Base-by-base conservation (phyloP, 2,888 invertebrate genomes). In the Hypercompe scribonia region DNA sequence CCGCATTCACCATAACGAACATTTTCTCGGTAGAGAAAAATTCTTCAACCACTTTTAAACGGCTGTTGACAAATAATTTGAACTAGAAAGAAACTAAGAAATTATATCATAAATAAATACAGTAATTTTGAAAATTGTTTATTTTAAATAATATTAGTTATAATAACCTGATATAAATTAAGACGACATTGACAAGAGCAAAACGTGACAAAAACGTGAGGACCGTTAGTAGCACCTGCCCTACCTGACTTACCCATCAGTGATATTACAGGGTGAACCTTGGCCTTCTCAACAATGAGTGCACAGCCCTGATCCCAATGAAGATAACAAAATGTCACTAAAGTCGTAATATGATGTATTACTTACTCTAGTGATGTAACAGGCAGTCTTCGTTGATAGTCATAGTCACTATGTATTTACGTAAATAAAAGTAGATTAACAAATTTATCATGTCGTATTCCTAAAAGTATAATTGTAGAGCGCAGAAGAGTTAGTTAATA, bases 181-280 rank as follows among this genome's bases (percentile, higher is more conserved):
- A 54, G 24, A 54, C n/a, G n/a, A n/a, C n/a, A n/a, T n/a, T n/a
- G n/a, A 54, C 3, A 5, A 33, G 5, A 64, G 34, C 15, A 18
- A 15, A 7, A 31, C 63, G n/a, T 64, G 75, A 63, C 50, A 73
- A 73, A 21, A 5, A n/a, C 24, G 70, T 78, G 82, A 78, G 73
- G 79, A 75, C 65, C 36, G 0, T 18, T n/a, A 11, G 15, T 31
- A 46, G 76, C 78, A 74, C 13, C 10, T 7, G 18, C 24, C 13
- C 58, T 67, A 69, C 83, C 78, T 82, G 78, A 80, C 74, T 76
- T 78, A 61, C 81, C 84, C 87, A 86, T 87, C 87, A 87, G 84
- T 79, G 71, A 78, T 82, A 87, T 87, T 87, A 87, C 81, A 83
- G 80, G 80, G 77, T 79, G 77, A 84, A 83, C 87, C 86, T 85